Evolutionary conservation across 2,888 invertebrate species (phyloP), one percentile per base, ranked within the genome.

Genomic region (Cephus spinipes): DNA sequence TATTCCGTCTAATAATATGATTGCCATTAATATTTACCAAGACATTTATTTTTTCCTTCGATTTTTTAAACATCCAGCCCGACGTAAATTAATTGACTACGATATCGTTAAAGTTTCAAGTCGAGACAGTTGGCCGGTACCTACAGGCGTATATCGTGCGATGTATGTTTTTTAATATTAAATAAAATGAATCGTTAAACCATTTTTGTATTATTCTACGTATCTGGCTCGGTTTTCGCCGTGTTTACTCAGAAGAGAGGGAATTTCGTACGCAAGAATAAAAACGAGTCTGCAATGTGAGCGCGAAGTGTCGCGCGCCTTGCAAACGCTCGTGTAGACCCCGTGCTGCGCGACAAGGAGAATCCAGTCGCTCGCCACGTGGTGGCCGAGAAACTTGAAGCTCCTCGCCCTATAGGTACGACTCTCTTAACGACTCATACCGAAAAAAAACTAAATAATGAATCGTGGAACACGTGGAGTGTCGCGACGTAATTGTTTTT

Each of bases 281-380:
- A 55, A 55, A 55, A 23, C 23, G 23, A 23, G 23, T 40, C 15
- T 23, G 55, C 55, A 55, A 55, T 23, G 23, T 55, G 55, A 31
- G 71, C 71, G 71, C 73, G 73, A 81, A 78, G 79, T 76, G 75
- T 78, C 76, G 80, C 3, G 68, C 73, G 69, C 80, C 85, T 80
- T 85, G 85, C 79, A 68, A 68, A 71, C 35, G 74, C 77, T 78
- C 79, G 76, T 81, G 85, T 82, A 77, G 80, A 82, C 84, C 85
- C 85, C 84, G 82, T 83, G 78, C 74, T 77, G 79, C 31, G 71
- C 77, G 76, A 79, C 82, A 73, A 81, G 77, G 79, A 79, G 12
- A 79, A 81, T 82, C 81, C 83, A 80, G 80, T 79, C 80, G 79
- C 78, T 80, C 81, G 82, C 85, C 85, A 85, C 84, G 84, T 84